These are phyloP conservation scores for Sylvia atricapilla DNA, from an alignment of 2,113 vertebrate genomes.

Conservation along the genomic window DNA sequence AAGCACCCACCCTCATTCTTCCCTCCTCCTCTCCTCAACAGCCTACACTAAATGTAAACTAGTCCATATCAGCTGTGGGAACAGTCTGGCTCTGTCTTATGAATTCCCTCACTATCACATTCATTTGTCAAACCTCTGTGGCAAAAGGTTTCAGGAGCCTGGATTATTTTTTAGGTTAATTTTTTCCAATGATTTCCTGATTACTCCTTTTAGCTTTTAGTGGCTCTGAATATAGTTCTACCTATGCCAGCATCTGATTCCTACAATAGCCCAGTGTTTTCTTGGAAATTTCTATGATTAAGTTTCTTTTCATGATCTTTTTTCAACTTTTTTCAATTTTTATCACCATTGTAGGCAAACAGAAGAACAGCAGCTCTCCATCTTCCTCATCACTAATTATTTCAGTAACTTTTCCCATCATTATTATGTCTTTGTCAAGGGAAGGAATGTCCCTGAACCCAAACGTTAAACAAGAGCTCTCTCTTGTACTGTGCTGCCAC, in stretches of 20 bases:
- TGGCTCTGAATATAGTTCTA: not conserved
- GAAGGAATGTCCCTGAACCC: not conserved
- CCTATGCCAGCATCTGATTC: not conserved
- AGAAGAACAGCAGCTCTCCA: not conserved
- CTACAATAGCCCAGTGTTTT: not conserved
- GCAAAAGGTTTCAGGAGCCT: not conserved
- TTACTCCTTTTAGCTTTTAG: not conserved
- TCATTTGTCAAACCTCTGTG: not conserved
- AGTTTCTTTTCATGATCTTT: not conserved
- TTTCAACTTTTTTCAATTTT: not conserved
- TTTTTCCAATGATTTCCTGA: not conserved
- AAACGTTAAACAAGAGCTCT: not conserved
- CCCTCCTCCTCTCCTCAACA: not conserved
- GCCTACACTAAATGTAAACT: not conserved
- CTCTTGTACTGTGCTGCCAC: not conserved
- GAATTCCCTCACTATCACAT: accelerated
- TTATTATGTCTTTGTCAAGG: not conserved
- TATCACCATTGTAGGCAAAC: not conserved
- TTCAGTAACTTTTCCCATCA: not conserved
- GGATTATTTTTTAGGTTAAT: not conserved
- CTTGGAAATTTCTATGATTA: not conserved
- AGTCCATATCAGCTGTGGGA: not conserved
- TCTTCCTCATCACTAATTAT: not conserved
- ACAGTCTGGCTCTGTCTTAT: not conserved
- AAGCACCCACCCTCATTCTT: not conserved